Evolutionary conservation across 2,797 vertebrate species (phyloP).

Genomic region (Rhynchotus rufescens): DNA sequence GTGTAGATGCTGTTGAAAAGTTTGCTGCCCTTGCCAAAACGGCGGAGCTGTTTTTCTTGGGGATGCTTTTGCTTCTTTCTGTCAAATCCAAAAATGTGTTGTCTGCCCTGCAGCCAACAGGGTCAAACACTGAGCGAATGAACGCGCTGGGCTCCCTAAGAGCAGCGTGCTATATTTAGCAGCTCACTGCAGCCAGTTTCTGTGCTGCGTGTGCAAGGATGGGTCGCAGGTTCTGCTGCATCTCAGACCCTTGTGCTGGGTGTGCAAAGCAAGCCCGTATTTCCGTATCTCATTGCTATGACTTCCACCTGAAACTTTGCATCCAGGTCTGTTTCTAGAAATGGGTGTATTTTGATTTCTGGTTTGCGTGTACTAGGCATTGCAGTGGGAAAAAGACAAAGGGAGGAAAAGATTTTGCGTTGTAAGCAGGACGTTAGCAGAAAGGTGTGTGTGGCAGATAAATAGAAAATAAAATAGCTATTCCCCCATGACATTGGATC

Average conservation of each 20-base stretch:
- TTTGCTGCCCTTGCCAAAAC: neutral
- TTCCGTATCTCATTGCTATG: neutral
- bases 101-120: neutral
- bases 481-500: neutral
- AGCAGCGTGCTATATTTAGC: neutral
- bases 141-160: neutral
- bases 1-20: constrained; percentile 31
- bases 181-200: neutral
- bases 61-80: neutral
- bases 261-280: neutral
- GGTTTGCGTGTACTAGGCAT: neutral
- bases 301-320: neutral
- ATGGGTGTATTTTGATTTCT: neutral
- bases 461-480: neutral
- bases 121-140: neutral
- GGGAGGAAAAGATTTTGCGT: neutral
- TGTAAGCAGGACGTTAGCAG: neutral
- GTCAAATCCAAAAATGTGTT: constrained; percentile 16
- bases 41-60: constrained; percentile 6
- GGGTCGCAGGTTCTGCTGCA: neutral
- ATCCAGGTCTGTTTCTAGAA: neutral
- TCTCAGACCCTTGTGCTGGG: neutral
- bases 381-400: neutral
- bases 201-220: neutral
- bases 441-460: neutral